Conservation (phyloP, 2,113 vertebrate genomes). For the Micromys minutus region DNA sequence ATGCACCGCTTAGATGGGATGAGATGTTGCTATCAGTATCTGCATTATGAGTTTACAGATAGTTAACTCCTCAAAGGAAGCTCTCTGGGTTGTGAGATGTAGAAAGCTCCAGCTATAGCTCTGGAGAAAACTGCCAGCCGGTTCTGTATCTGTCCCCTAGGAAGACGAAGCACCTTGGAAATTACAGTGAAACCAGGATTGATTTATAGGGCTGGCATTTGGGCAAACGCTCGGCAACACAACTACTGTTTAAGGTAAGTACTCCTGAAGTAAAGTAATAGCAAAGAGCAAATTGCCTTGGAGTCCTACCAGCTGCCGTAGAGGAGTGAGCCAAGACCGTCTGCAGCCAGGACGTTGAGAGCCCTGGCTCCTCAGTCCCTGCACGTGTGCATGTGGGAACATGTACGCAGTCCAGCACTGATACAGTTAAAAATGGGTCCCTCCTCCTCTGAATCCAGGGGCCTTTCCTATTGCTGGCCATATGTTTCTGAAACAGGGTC, state of each 20-base stretch:
- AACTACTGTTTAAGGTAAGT: constrained; percentile 58
- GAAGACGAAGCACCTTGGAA: constrained; percentile 49
- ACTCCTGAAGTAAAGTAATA: constrained; percentile 68
- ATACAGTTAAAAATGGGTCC: not conserved
- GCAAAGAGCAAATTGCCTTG: constrained; percentile 52
- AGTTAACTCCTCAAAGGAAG: constrained; percentile 33
- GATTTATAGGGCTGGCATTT: constrained; percentile 49
- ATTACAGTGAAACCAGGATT: constrained; percentile 29
- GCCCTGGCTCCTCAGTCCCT: not conserved
- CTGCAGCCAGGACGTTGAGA: not conserved
- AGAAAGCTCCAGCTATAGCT: constrained; percentile 46
- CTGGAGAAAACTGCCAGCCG: constrained; percentile 44
- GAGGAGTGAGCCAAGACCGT: constrained; percentile 5
- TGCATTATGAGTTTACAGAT: constrained; percentile 3
- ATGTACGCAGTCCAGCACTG: not conserved
- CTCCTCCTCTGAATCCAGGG: not conserved
- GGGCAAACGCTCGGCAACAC: constrained; percentile 27
- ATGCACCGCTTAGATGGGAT: constrained; percentile 13
- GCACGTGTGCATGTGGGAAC: accelerated
- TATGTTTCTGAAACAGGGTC: not conserved
- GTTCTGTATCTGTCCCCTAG: constrained; percentile 31
- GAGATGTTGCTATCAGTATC: not conserved
- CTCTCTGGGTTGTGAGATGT: not conserved
- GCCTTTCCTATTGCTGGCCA: not conserved
- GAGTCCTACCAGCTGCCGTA: constrained; percentile 53